A percentile compares a stretch with the other conserved stretches of the same genome.
These are phyloP conservation scores for Tapera naevia DNA, from an alignment of 2,797 vertebrate genomes.

Conservation along the genomic window DNA sequence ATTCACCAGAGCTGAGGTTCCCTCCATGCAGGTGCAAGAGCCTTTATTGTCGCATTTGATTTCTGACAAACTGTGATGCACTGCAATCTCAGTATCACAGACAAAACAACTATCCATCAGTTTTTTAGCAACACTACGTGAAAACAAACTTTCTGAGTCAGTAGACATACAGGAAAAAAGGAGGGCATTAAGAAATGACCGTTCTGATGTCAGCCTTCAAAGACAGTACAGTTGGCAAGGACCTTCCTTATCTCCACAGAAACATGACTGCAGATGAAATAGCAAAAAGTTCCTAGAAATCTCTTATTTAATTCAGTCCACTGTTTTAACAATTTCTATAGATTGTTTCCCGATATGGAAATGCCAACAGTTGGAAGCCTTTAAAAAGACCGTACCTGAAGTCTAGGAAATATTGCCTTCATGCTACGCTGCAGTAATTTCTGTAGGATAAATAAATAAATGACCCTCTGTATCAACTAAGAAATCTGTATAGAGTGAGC, in stretches of 20 bases:
- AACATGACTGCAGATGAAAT: background rate
- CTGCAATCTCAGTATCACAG: background rate
- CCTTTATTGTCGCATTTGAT: background rate
- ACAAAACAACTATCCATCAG: background rate
- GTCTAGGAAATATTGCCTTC: background rate
- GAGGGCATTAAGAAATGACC: background rate
- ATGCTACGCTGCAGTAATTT: background rate
- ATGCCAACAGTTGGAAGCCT: background rate
- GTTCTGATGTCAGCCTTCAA: background rate
- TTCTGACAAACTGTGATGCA: background rate
- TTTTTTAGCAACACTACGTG: background rate
- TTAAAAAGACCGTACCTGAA: background rate
- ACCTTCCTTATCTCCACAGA: background rate
- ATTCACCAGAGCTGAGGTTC: background rate
- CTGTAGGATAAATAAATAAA: background rate
- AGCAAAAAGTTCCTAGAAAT: background rate
- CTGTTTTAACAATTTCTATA: background rate
- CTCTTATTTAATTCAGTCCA: background rate
- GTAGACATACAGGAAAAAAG: background rate
- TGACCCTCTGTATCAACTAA: background rate
- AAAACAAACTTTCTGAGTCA: background rate
- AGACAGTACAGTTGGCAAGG: background rate
- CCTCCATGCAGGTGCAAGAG: background rate
- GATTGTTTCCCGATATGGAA: background rate
- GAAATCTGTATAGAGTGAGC: background rate